Base-by-base conservation (phyloP, 2,797 vertebrate genomes). In the Menidia menidia region DNA sequence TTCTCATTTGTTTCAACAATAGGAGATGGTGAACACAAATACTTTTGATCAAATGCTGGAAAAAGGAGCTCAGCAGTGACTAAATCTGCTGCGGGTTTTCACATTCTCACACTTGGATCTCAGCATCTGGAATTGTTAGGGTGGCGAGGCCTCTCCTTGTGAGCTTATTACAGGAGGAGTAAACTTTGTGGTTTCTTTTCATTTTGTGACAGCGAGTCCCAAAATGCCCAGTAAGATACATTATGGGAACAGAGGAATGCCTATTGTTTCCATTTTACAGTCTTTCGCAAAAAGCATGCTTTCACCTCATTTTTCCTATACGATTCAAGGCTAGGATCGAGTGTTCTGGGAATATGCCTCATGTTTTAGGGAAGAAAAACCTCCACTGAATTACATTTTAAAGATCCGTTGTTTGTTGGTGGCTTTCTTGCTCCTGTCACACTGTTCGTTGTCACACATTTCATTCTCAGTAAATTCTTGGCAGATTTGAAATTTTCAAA, bases 51-150 rank as follows among this genome's bases (percentile, higher is more conserved):
- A 58, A 86, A 85, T 71, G 64, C 68, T 78, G 58, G 77, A 83
- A 84, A 25, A 77, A 56, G 59, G 68, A 81, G 67, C 81, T 77
- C 73, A 73, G 81, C 81, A 50, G 79, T 80, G 84, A 88, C 87
- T 86, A 83, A 85, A 88, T 87, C 73, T 73, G 45, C 82, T 74
- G 82, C 68, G 67, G 82, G 71, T 88, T 83, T 72, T 89, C 83
- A 85, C 70, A 77, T 73, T 83, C 51, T 84, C 87, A 74, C 80
- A 66, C 79, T 78, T 74, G 84, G 87, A 87, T 72, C 89, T 84
- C 77, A 76, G 82, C 78, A 81, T 89, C 88, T 89, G 81, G 82
- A 84, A 69, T 56, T 66, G 78, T 70, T 53, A 51, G 64, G 64
- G 62, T 67, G 68, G 78, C 16, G 19, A 71, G 64, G 75, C 53